A percentile compares a stretch with the other conserved stretches of the same genome.
Evolutionary conservation across 2,888 invertebrate genomes (phyloP).

Genomic region (Tetanocera ferruginea): DNA sequence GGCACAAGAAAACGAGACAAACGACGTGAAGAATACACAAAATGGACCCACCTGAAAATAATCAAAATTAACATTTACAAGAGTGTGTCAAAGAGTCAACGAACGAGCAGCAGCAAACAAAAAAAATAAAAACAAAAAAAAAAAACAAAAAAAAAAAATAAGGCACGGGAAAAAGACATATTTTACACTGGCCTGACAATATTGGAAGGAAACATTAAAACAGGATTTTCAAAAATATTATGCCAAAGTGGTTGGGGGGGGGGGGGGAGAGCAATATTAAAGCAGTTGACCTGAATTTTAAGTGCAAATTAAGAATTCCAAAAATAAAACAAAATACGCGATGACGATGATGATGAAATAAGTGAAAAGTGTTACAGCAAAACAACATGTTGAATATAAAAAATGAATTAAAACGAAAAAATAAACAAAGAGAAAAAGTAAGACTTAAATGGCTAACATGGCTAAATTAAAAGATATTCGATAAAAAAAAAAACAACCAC

Average conservation of each 20-base stretch:
- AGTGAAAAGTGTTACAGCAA: background rate
- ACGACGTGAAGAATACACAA: too few relatives aligned
- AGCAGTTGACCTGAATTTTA: slow-evolving; percentile 57
- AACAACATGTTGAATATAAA: background rate
- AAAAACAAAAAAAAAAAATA: too few relatives aligned
- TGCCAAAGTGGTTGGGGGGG: background rate
- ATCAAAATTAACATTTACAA: background rate
- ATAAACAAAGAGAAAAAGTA: background rate
- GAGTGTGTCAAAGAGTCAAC: slow-evolving; percentile 21
- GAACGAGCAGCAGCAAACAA: background rate
- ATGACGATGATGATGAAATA: background rate
- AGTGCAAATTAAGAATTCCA: slow-evolving; percentile 36
- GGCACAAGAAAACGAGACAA: background rate
- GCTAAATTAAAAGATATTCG: background rate
- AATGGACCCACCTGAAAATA: background rate
- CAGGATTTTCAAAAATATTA: slow-evolving; percentile 34
- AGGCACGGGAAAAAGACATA: background rate
- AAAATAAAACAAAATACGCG: background rate
- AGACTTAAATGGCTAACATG: background rate
- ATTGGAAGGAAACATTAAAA: slow-evolving; percentile 25
- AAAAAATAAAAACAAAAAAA: too few relatives aligned
- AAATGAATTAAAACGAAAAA: background rate
- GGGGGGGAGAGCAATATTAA: background rate
- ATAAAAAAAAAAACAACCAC: too few relatives aligned
- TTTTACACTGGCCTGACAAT: background rate